A percentile compares a stretch with the other conserved stretches of the same genome.
Evolutionary conservation across 1,140 invertebrate species (phyloP).

Genomic region (Ylistrum balloti): DNA sequence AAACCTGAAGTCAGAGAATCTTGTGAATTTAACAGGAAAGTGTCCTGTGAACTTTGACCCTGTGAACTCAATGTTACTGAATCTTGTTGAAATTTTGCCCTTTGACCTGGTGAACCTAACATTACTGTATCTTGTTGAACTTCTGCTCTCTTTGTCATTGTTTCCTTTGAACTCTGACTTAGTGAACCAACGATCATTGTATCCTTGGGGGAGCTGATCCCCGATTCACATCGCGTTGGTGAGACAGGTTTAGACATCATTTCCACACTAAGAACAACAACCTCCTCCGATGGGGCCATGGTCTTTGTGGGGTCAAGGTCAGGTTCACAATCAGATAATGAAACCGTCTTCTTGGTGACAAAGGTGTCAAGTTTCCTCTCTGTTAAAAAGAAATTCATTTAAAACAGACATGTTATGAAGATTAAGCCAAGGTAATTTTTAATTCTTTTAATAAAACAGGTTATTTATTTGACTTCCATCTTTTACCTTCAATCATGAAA

Average conservation of each 20-base stretch:
- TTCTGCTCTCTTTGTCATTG: neutral
- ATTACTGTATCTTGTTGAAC: neutral
- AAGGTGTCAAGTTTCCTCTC: slow-evolving; percentile 67
- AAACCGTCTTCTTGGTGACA: slow-evolving; percentile 52
- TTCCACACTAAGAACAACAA: neutral
- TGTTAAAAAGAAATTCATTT: slow-evolving; percentile 66
- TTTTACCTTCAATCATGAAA: too few relatives aligned
- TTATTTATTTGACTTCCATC: too few relatives aligned
- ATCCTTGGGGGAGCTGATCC: neutral
- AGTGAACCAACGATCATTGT: neutral
- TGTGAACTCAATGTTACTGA: neutral
- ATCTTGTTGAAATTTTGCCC: neutral
- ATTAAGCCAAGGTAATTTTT: too few relatives aligned
- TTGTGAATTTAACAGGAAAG: neutral
- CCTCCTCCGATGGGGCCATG: neutral
- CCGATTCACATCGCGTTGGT: neutral
- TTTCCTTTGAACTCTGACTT: neutral
- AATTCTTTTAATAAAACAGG: too few relatives aligned
- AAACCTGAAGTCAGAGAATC: neutral
- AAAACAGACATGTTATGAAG: too few relatives aligned
- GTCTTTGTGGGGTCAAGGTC: neutral
- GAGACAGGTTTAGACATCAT: neutral
- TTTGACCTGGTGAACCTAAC: neutral
- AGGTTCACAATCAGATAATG: slow-evolving; percentile 28
- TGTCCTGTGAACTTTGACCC: slow-evolving; percentile 2